Conservation (phyloP, 2,113 vertebrate species). For the Myotis lucifugus region DNA sequence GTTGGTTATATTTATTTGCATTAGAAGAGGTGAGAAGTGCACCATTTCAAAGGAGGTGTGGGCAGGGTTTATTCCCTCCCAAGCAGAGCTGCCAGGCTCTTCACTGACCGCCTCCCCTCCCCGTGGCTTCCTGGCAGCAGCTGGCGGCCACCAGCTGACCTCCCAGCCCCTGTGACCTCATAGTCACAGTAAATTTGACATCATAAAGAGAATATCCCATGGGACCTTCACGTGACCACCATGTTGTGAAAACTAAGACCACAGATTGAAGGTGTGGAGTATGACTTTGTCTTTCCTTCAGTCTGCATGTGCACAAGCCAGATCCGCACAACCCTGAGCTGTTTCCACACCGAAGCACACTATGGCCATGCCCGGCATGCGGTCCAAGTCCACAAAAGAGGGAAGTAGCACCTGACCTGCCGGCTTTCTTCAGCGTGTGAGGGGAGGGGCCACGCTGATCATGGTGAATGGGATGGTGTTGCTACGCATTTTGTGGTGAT, state of each 20-base stretch:
- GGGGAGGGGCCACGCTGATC: neutral
- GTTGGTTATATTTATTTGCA: neutral
- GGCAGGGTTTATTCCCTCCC: neutral
- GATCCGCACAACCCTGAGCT: neutral
- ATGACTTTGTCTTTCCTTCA: slow-evolving; percentile 41
- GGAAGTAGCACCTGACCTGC: neutral
- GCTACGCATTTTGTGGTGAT: neutral
- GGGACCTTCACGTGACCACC: neutral
- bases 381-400: slow-evolving; percentile 53
- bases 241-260: slow-evolving; percentile 65
- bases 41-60: neutral
- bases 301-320: neutral
- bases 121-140: neutral
- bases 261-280: slow-evolving; percentile 14
- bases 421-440: neutral
- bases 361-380: slow-evolving; percentile 40
- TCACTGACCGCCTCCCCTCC: too few relatives aligned
- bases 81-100: neutral
- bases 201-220: slow-evolving; percentile 39
- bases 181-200: neutral
- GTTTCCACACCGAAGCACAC: neutral
- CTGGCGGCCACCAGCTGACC: neutral
- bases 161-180: slow-evolving; percentile 48
- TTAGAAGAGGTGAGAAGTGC: neutral
- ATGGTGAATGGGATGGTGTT: neutral